Base-by-base conservation (phyloP, 2,797 vertebrate species). In the Characodon lateralis region DNA sequence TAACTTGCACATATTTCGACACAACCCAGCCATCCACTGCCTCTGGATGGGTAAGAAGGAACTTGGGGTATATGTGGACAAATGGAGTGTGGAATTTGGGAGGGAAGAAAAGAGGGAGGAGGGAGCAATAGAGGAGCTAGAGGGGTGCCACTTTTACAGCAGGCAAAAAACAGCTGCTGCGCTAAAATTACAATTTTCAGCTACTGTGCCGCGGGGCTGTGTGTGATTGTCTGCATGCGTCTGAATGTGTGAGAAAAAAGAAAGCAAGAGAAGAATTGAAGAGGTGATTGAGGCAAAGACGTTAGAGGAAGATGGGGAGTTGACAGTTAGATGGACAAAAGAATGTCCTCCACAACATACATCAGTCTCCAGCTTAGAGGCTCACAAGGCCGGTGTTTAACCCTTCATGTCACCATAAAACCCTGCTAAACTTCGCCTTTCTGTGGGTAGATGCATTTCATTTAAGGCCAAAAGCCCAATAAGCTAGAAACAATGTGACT, bases 311-410 rank as follows among this genome's bases (percentile, higher is more conserved):
- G 22, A 43, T 73, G 87, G 83, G 88, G 73, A 35, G 71, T 69
- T 87, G 88, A 88, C 91, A 92, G 85, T 53, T 78, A 87, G 88
- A 92, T 81, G 80, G 88, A 93, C 91, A 88, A 83, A 65, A 70
- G 6, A 53, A 76, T 78, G 39, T 61, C 78, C 50, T 74, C 74
- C 78, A 41, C 80, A 71, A 43, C 72, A 18, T 39, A 16, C 26
- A 39, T 43, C 72, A 69, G 76, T 58, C 66, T 48, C 53, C 66
- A 70, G 51, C 51, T 24, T 43, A 22, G 18, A 70, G 24, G 20
- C 41, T 46, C 6, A 1, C 2, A 71, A 8, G 43, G 48, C 69
- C 59, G 69, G 35, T 31, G 74, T 56, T 71, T 18, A 26, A 35
- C n/a, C 51, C 70, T 9, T 20, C 10, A 9, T 28, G 43, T 71